A percentile compares a stretch with the other conserved stretches of the same genome.
Evolutionary conservation across 2,888 invertebrate genomes (phyloP).

Genomic region (Halocaridina rubra): DNA sequence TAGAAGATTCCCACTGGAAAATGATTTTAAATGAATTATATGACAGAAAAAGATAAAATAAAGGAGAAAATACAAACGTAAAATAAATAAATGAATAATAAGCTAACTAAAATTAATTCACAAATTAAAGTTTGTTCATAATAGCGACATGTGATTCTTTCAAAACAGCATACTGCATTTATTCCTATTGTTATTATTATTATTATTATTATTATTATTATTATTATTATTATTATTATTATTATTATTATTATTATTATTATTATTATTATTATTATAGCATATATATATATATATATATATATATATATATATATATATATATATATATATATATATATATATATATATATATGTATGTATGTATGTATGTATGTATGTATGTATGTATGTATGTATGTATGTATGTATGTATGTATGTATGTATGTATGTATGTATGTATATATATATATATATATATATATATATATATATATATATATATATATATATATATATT

Average conservation of each 20-base stretch:
- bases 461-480: too few relatives aligned
- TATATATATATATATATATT: not conserved
- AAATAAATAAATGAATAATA: not conserved
- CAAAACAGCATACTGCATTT: too few relatives aligned
- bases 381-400: too few relatives aligned
- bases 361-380: too few relatives aligned
- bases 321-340: not conserved
- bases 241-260: not conserved
- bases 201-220: not conserved
- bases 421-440: too few relatives aligned
- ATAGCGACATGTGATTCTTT: not conserved
- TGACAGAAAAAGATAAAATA: not conserved
- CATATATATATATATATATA: too few relatives aligned
- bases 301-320: conserved; percentile 6
- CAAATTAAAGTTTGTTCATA: not conserved
- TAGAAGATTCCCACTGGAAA: not conserved
- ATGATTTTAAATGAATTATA: not conserved
- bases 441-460: too few relatives aligned
- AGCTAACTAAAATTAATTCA: not conserved
- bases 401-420: too few relatives aligned
- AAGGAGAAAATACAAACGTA: not conserved
- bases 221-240: not conserved
- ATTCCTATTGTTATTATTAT: not conserved
- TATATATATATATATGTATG: too few relatives aligned
- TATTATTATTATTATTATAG: too few relatives aligned